These are phyloP conservation scores for Oryzias sinensis DNA, from an alignment of 2,797 vertebrate species.

Conservation along the genomic window DNA sequence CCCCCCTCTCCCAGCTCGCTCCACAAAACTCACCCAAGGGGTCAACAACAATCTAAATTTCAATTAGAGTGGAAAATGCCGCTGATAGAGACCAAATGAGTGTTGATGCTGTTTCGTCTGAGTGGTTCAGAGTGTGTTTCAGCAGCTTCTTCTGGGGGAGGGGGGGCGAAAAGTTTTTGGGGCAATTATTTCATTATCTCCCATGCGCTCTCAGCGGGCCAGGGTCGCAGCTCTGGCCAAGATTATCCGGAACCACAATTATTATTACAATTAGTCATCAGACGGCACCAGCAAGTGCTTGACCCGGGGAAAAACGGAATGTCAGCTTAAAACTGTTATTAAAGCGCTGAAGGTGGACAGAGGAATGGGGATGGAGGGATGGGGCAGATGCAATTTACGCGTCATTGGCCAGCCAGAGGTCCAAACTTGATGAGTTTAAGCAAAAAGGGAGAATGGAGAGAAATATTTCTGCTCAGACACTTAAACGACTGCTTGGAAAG, in stretches of 20 bases:
- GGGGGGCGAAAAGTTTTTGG: conserved; percentile 37
- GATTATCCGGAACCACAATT: conserved; percentile 70
- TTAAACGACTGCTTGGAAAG: conserved; percentile 13
- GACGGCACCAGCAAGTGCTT: conserved; percentile 50
- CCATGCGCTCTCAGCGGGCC: conserved; percentile 49
- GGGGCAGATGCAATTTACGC: conserved; percentile 15
- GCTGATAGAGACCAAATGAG: conserved; percentile 47
- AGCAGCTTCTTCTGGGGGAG: conserved; percentile 6
- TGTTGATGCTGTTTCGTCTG: conserved; percentile 55
- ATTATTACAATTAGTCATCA: conserved; percentile 72
- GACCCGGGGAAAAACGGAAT: conserved; percentile 54
- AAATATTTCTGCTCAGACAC: background rate
- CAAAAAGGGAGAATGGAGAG: conserved; percentile 5
- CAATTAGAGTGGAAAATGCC: conserved; percentile 63
- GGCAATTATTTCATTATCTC: conserved; percentile 72
- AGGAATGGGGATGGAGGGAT: conserved; percentile 25
- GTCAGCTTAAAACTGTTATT: conserved; percentile 58
- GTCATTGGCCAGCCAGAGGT: conserved; percentile 17
- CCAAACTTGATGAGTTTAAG: conserved; percentile 28
- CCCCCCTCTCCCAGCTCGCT: conserved; percentile 1
- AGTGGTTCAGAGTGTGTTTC: conserved; percentile 45
- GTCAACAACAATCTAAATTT: conserved; percentile 71
- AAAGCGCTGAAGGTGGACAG: conserved; percentile 47
- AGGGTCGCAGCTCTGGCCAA: conserved; percentile 44
- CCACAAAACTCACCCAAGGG: conserved; percentile 49